Evolutionary conservation across 2,113 vertebrate genomes (phyloP).

Genomic region (Orcinus orca): DNA sequence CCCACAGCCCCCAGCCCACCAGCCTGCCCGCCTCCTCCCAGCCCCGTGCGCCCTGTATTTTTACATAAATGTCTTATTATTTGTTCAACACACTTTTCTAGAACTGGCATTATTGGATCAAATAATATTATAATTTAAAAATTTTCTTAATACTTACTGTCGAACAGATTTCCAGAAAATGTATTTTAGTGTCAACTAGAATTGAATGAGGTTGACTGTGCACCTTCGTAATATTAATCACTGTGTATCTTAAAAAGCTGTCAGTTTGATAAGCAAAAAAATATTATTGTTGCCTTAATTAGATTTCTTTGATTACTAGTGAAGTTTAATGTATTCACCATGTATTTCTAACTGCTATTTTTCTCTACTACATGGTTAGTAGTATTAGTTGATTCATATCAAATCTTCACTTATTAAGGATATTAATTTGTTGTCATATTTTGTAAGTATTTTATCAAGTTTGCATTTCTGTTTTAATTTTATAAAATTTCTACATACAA

Average conservation of each 20-base stretch:
- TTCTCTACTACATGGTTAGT: background rate
- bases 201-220: background rate
- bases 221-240: background rate
- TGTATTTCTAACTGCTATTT: background rate
- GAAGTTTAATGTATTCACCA: background rate
- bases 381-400: background rate
- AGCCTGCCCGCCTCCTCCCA: conserved; percentile 3
- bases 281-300: background rate
- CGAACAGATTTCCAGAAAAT: background rate
- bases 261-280: background rate
- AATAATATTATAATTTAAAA: background rate
- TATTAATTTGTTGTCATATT: conserved; percentile 9
- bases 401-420: background rate
- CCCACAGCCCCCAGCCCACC: conserved; percentile 44
- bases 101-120: background rate
- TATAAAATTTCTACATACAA: background rate
- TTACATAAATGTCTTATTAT: background rate
- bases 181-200: background rate
- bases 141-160: background rate
- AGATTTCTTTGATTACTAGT: background rate
- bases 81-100: background rate
- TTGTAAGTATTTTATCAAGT: background rate
- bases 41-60: background rate
- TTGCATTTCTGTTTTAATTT: conserved; percentile 8
- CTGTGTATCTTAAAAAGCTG: background rate